Conservation (phyloP, 2,113 vertebrate genomes). For the Varanus salvator region DNA sequence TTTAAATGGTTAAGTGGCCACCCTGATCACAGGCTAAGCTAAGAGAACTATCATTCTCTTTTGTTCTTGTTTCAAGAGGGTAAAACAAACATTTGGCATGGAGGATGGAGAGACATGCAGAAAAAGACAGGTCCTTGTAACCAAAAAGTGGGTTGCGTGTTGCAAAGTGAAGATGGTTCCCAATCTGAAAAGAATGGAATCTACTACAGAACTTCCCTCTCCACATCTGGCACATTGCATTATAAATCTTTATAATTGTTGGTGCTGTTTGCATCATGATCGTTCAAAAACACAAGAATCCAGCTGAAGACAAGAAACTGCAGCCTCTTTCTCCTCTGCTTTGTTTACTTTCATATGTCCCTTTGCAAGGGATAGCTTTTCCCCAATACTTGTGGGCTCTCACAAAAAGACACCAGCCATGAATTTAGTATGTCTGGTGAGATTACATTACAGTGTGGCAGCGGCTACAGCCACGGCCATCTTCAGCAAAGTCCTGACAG, state of each 20-base stretch:
- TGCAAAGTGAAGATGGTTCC: not conserved
- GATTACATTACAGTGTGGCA: slow-evolving; percentile 51
- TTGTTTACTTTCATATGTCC: slow-evolving; percentile 38
- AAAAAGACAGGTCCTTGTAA: not conserved
- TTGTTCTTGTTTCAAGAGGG: not conserved
- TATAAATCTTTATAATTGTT: slow-evolving; percentile 10
- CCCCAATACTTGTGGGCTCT: slow-evolving; percentile 38
- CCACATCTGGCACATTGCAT: not conserved
- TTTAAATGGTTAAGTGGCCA: too few species aligned
- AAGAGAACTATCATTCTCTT: not conserved
- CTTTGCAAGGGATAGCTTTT: slow-evolving; percentile 42
- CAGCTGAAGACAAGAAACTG: slow-evolving; percentile 34
- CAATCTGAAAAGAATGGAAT: not conserved
- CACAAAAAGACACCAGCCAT: slow-evolving; percentile 26
- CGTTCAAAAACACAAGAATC: slow-evolving; percentile 41
- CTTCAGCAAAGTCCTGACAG: slow-evolving; percentile 38
- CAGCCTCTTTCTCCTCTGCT: slow-evolving; percentile 26
- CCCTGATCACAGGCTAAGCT: not conserved
- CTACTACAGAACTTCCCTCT: not conserved
- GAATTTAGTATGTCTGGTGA: slow-evolving; percentile 57
- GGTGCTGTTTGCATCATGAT: slow-evolving; percentile 10
- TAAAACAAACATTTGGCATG: not conserved
- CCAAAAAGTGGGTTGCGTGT: not conserved
- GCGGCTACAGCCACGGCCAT: slow-evolving; percentile 29
- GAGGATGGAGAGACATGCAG: not conserved